Conservation (phyloP, 1,140 invertebrate genomes). For the Pantala flavescens region DNA sequence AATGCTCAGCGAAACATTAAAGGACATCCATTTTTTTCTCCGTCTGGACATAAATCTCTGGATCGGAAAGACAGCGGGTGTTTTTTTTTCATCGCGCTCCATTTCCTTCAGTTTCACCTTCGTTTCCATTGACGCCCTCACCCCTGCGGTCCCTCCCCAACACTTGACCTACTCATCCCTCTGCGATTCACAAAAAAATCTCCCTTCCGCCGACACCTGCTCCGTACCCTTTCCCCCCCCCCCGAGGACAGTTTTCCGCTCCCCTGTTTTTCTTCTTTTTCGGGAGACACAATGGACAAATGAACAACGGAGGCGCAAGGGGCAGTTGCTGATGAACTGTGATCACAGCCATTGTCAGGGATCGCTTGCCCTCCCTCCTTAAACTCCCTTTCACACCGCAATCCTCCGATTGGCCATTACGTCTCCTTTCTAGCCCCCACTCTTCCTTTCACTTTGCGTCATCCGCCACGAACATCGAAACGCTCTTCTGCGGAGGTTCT, state of each 20-base stretch:
- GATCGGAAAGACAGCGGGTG: too few relatives aligned
- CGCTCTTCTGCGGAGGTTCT: too few relatives aligned
- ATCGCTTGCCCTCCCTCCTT: background rate
- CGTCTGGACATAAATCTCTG: too few relatives aligned
- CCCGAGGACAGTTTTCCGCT: background rate
- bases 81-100: too few relatives aligned
- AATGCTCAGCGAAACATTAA: too few relatives aligned
- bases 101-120: too few relatives aligned
- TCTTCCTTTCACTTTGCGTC: background rate
- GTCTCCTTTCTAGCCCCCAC: background rate
- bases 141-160: background rate
- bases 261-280: background rate
- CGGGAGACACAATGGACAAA: background rate
- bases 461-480: too few relatives aligned
- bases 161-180: background rate
- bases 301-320: background rate
- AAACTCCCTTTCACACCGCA: background rate
- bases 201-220: background rate
- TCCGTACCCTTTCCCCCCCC: background rate
- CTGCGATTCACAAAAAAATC: background rate
- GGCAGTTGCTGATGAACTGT: slow-evolving; percentile 7
- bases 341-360: background rate
- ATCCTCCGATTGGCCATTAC: slow-evolving; percentile 4
- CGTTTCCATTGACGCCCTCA: background rate
- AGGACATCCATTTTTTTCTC: too few relatives aligned